These are phyloP conservation scores for Rhysida immarginata DNA, from an alignment of 1,140 invertebrate genomes.

Conservation along the genomic window DNA sequence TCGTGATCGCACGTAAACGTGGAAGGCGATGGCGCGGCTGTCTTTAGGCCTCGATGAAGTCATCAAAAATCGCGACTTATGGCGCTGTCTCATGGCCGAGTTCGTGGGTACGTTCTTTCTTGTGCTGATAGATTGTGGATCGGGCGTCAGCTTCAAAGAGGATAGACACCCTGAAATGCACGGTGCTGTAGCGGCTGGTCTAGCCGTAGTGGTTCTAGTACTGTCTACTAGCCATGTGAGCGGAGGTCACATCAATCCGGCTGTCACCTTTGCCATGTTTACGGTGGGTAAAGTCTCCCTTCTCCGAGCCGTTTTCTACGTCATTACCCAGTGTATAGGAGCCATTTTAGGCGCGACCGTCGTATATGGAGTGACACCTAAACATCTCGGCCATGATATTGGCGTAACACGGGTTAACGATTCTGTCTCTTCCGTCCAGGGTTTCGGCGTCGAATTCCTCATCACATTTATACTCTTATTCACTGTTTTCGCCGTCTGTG, in stretches of 20 bases:
- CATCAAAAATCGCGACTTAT: too few species aligned
- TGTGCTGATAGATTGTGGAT: background rate
- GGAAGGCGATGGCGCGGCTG: too few species aligned
- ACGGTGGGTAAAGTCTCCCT: background rate
- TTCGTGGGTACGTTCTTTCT: background rate
- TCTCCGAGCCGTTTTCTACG: constrained; percentile 55
- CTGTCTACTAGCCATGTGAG: background rate
- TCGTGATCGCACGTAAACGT: too few species aligned
- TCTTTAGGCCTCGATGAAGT: too few species aligned
- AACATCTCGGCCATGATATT: constrained; percentile 14
- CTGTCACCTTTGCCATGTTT: background rate
- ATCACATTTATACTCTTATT: constrained; percentile 43
- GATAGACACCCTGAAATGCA: too few species aligned
- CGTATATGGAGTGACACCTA: constrained; percentile 36
- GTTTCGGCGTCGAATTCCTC: constrained; percentile 30
- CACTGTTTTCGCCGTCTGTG: constrained; percentile 72
- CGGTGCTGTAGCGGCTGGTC: background rate
- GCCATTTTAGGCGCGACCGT: constrained; percentile 58
- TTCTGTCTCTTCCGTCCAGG: constrained; percentile 32
- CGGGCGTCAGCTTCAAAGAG: background rate
- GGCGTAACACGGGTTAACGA: constrained; percentile 17
- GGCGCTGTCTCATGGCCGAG: too few species aligned
- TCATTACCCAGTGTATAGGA: constrained; percentile 57
- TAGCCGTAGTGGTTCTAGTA: background rate
- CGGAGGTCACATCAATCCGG: background rate